Evolutionary conservation across 2,888 invertebrate species (phyloP).

Genomic region (Fragum fragum): DNA sequence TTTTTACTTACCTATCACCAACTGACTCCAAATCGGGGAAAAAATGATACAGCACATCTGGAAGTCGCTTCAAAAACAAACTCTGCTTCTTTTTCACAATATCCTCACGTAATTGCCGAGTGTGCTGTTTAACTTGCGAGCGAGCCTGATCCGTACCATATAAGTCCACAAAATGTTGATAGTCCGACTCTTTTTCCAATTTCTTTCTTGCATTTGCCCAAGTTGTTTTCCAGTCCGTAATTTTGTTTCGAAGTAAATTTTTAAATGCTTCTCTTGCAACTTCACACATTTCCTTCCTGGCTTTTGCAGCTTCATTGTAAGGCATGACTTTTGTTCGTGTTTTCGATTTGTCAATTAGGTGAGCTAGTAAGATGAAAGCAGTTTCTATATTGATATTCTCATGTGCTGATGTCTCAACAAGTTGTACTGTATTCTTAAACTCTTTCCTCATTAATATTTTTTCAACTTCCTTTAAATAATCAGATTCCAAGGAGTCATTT

Average conservation of each 20-base stretch:
- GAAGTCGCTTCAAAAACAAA: conserved; percentile 92
- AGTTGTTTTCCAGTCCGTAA: conserved; percentile 92
- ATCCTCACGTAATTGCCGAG: conserved; percentile 93
- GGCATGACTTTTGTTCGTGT: conserved; percentile 89
- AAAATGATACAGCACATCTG: conserved; percentile 92
- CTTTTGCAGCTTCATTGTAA: conserved; percentile 94
- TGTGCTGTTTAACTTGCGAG: conserved; percentile 92
- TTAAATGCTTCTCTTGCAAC: conserved; percentile 96
- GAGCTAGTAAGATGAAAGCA: conserved; percentile 94
- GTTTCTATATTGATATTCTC: conserved; percentile 98
- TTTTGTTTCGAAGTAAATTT: conserved; percentile 93
- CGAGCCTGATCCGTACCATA: conserved; percentile 95
- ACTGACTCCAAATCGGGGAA: conserved; percentile 92
- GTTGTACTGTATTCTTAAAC: conserved; percentile 92
- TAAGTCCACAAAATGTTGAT: conserved; percentile 93
- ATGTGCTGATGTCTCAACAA: conserved; percentile 98
- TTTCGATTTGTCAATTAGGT: conserved; percentile 96
- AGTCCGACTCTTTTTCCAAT: conserved; percentile 95
- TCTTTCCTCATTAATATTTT: conserved; percentile 95
- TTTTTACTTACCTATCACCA: conserved; percentile 89
- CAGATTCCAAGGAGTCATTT: conserved; percentile 96
- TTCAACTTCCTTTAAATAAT: conserved; percentile 92
- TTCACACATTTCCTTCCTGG: conserved; percentile 95
- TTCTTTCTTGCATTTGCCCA: conserved; percentile 91
- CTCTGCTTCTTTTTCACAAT: conserved; percentile 92